phyloP scores from a whole-genome alignment of 2,797 vertebrate species.

The Danio choprae region DNA sequence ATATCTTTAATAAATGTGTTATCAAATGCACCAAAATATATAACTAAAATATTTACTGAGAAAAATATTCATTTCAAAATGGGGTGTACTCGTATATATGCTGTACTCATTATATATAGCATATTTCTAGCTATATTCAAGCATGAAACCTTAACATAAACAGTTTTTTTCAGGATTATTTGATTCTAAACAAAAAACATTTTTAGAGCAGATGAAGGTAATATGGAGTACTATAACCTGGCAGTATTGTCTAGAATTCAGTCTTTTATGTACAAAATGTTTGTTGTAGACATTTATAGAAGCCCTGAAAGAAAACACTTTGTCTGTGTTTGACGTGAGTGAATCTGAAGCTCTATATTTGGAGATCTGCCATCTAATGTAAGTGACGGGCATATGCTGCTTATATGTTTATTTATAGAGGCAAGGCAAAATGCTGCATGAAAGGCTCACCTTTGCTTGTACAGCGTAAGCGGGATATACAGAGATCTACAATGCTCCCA shows the following conservation, averaged over 20 bases:
- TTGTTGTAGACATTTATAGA: background rate
- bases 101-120: too few species aligned
- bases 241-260: background rate
- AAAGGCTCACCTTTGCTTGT: background rate
- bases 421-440: background rate
- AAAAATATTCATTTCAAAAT: too few species aligned
- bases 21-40: too few species aligned
- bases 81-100: too few species aligned
- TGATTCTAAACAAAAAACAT: too few species aligned
- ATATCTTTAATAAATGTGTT: too few species aligned
- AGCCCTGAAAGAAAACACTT: background rate
- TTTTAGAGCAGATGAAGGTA: background rate
- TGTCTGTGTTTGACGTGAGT: background rate
- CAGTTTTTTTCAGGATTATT: too few species aligned
- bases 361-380: background rate
- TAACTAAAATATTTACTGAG: too few species aligned
- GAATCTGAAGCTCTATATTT: background rate
- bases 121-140: too few species aligned
- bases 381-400: background rate
- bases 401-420: conserved; percentile 19
- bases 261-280: background rate
- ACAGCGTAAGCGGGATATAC: background rate
- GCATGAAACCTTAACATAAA: too few species aligned
- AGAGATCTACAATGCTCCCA: background rate
- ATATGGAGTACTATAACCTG: background rate